These are phyloP conservation scores for Sphaerophoria rueppellii DNA, from an alignment of 2,888 invertebrate species.

Conservation along the genomic window DNA sequence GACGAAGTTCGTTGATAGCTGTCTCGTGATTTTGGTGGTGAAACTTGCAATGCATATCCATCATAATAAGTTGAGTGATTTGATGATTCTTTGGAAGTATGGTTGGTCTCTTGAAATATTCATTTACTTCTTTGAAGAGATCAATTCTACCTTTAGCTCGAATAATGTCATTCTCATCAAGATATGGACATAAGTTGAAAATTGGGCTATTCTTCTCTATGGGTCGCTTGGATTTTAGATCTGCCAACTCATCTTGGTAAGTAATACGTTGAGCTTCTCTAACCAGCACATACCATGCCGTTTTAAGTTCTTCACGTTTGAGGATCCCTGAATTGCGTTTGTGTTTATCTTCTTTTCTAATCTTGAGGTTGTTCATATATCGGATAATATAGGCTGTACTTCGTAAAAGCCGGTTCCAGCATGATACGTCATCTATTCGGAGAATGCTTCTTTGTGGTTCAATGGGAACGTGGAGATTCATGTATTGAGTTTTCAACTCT, in stretches of 20 bases:
- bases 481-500: too few species aligned
- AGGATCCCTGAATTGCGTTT: too few species aligned
- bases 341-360: background rate
- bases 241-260: background rate
- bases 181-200: background rate
- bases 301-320: background rate
- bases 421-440: background rate
- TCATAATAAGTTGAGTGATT: conserved; percentile 2
- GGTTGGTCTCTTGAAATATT: background rate
- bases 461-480: background rate
- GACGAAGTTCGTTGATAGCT: conserved; percentile 37
- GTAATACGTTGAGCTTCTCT: conserved; percentile 3
- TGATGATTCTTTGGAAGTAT: conserved; percentile 4
- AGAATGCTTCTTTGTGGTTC: background rate
- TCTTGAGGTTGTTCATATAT: background rate
- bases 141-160: background rate
- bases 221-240: background rate
- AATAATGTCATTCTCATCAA: too few species aligned
- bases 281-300: background rate
- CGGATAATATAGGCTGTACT: background rate
- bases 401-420: background rate
- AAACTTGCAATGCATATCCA: background rate
- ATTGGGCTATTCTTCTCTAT: conserved; percentile 1
- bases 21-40: conserved; percentile 29
- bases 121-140: background rate